Percentiles rank a stretch among this genome's conserved stretches.
These are phyloP conservation scores for Sipha maydis DNA, from an alignment of 2,888 invertebrate genomes.

Conservation along the genomic window DNA sequence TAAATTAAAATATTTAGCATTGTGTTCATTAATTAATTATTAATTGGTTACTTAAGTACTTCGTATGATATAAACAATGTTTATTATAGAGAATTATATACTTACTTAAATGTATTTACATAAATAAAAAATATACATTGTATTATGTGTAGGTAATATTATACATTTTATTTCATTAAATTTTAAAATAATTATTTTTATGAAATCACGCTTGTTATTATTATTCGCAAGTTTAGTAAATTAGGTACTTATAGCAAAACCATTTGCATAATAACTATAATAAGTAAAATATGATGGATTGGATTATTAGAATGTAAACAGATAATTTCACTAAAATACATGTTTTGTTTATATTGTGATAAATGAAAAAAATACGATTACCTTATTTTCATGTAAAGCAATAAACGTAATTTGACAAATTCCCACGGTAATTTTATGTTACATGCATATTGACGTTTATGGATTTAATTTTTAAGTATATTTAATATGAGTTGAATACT, in stretches of 20 bases:
- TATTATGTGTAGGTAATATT: not conserved
- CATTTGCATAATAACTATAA: not conserved
- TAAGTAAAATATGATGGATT: conserved; percentile 9
- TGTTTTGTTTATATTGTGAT: conserved; percentile 16
- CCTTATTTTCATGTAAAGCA: conserved; percentile 13
- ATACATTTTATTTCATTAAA: not conserved
- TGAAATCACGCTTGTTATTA: not conserved
- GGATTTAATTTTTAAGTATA: conserved; percentile 9
- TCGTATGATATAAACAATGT: no score
- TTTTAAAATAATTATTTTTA: not conserved
- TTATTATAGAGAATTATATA: no score
- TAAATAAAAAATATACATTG: not conserved
- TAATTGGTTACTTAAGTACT: no score
- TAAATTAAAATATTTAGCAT: no score
- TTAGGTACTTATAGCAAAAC: not conserved
- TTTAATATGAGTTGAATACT: not conserved
- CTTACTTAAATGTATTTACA: not conserved
- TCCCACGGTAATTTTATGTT: conserved; percentile 49
- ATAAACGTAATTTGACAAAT: conserved; percentile 10
- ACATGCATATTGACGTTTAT: conserved; percentile 29
- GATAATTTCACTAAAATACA: conserved; percentile 32
- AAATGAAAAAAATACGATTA: conserved; percentile 41
- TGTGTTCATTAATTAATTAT: no score
- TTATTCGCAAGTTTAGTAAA: not conserved
- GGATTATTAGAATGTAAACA: not conserved